Conservation (phyloP, 2,797 vertebrate species). For the Helostoma temminkii region DNA sequence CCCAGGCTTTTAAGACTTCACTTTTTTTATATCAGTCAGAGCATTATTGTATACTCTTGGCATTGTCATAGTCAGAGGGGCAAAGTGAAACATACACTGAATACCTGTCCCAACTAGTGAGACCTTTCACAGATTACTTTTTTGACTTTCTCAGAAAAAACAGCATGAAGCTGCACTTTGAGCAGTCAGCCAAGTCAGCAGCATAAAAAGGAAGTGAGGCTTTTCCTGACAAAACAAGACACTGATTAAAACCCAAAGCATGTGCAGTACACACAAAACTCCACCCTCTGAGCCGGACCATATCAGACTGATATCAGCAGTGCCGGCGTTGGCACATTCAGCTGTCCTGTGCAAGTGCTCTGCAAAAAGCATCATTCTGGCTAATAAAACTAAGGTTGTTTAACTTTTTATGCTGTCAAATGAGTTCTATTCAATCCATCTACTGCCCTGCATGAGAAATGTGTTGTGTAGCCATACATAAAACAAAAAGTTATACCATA, state of each 20-base stretch:
- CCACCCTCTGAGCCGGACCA: conserved; percentile 38
- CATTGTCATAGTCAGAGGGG: conserved; percentile 24
- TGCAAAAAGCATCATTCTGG: too few relatives aligned
- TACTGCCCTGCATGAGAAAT: too few relatives aligned
- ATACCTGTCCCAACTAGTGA: conserved; percentile 28
- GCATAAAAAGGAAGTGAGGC: conserved; percentile 58
- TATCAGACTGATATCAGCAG: conserved; percentile 41
- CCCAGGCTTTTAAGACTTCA: conserved; percentile 24
- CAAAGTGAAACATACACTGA: conserved; percentile 24
- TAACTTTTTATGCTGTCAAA: too few relatives aligned
- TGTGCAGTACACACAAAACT: conserved; percentile 26
- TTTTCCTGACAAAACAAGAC: conserved; percentile 68
- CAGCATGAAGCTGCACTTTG: conserved; percentile 22
- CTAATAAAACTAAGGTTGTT: too few relatives aligned
- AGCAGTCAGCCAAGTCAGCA: conserved; percentile 57
- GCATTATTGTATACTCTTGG: conserved; percentile 37
- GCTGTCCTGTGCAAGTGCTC: too few relatives aligned
- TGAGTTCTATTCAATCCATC: too few relatives aligned
- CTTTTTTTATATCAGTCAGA: conserved; percentile 31
- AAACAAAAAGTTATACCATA: too few relatives aligned
- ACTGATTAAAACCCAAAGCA: conserved; percentile 71
- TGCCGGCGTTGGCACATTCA: too few relatives aligned
- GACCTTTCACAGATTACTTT: conserved; percentile 47
- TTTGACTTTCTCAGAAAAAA: conserved; percentile 52
- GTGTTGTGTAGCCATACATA: too few relatives aligned